These are phyloP conservation scores for Drosophila mercatorum DNA, from an alignment of 2,888 invertebrate genomes.

Conservation along the genomic window DNA sequence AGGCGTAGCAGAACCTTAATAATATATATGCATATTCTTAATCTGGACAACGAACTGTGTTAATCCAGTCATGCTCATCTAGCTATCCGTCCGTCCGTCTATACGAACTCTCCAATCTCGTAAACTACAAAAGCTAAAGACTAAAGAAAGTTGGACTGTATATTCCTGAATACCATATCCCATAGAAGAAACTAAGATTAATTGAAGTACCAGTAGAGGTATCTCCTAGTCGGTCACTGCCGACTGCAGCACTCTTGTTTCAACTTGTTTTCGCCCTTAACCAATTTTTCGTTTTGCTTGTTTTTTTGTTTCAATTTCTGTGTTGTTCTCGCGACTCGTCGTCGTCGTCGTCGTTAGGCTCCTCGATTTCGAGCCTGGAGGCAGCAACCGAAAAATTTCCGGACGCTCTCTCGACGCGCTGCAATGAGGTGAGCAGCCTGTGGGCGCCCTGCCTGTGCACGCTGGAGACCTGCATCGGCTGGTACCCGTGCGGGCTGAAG, in stretches of 20 bases:
- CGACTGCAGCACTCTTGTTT: background rate
- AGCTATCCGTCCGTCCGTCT: too few species aligned
- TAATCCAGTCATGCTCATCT: background rate
- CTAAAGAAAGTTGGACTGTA: too few species aligned
- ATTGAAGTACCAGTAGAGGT: background rate
- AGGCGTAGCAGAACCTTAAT: too few species aligned
- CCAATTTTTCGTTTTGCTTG: constrained; percentile 3
- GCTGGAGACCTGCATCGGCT: constrained; percentile 94
- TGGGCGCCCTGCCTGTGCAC: constrained; percentile 93
- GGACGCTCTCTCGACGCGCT: constrained; percentile 85
- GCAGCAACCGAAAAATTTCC: constrained; percentile 91
- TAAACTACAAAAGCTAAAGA: too few species aligned
- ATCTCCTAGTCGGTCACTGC: background rate
- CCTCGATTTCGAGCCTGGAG: constrained; percentile 90
- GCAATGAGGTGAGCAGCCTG: constrained; percentile 89
- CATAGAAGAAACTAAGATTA: too few species aligned
- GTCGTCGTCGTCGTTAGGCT: constrained; percentile 85
- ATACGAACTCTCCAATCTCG: too few species aligned
- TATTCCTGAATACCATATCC: too few species aligned
- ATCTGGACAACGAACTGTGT: background rate
- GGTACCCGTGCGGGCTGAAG: constrained; percentile 98
- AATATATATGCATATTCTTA: background rate
- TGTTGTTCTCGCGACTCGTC: constrained; percentile 2
- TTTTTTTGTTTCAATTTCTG: constrained; percentile 4
- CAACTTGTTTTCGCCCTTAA: constrained; percentile 1